phyloP scores from a whole-genome alignment of 2,888 invertebrate species.

The Steromphala cineraria region DNA sequence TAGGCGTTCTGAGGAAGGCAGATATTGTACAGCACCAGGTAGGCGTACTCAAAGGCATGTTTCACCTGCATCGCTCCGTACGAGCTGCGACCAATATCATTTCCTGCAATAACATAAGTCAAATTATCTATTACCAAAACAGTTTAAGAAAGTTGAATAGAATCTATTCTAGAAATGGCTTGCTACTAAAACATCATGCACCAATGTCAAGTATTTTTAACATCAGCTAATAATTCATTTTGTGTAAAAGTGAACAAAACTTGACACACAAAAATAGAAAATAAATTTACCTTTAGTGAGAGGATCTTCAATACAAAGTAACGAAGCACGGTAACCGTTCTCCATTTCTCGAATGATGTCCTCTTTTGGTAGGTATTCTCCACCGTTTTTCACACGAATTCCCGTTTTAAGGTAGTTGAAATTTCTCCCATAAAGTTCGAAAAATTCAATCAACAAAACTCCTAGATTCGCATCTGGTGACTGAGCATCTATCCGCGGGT shows the following conservation, averaged over 20 bases:
- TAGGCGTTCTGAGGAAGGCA: slow-evolving; percentile 66
- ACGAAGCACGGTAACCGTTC: slow-evolving; percentile 91
- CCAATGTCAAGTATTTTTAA: not conserved
- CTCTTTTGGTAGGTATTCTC: slow-evolving; percentile 94
- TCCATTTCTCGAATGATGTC: slow-evolving; percentile 92
- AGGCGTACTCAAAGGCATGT: slow-evolving; percentile 97
- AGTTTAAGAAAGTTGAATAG: not conserved
- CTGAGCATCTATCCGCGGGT: slow-evolving; percentile 87
- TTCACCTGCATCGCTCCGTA: slow-evolving; percentile 93
- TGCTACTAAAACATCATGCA: not conserved
- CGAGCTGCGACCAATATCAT: slow-evolving; percentile 98
- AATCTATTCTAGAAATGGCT: not conserved
- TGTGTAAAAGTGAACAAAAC: too few species aligned
- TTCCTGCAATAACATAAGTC: slow-evolving; percentile 80
- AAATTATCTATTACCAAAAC: too few species aligned
- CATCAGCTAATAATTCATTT: too few species aligned
- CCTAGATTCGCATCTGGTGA: slow-evolving; percentile 85
- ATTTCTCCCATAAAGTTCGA: slow-evolving; percentile 96
- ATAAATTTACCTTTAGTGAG: slow-evolving; percentile 82
- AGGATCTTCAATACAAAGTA: slow-evolving; percentile 98
- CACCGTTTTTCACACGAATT: slow-evolving; percentile 94
- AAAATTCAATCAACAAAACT: slow-evolving; percentile 95
- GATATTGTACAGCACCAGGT: slow-evolving; percentile 81
- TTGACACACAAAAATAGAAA: not conserved
- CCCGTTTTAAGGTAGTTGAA: slow-evolving; percentile 94